Percentiles rank a stretch among this genome's conserved stretches.
phyloP scores from a whole-genome alignment of 2,888 invertebrate genomes.

The Julus scanicus region DNA sequence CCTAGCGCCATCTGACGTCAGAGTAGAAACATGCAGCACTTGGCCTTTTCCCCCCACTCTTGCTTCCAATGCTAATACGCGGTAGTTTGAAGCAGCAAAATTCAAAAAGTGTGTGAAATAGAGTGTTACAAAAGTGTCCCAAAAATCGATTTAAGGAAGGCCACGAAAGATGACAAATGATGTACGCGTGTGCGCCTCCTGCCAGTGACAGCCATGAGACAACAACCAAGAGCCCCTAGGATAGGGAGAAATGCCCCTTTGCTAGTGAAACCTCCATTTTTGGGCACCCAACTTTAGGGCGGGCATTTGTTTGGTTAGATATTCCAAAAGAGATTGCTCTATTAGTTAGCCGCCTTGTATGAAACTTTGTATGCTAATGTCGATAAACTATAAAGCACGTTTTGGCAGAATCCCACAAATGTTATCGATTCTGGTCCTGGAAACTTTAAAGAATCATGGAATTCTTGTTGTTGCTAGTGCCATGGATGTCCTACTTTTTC shows the following conservation, averaged over 20 bases:
- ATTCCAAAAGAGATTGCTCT: too few relatives aligned
- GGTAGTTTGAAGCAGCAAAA: conserved; percentile 30
- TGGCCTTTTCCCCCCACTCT: background rate
- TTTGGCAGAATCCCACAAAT: too few relatives aligned
- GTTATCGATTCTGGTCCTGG: too few relatives aligned
- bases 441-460: too few relatives aligned
- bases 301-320: background rate
- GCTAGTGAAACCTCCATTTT: background rate
- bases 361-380: too few relatives aligned
- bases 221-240: conserved; percentile 10
- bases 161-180: conserved; percentile 38
- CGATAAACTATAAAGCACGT: too few relatives aligned
- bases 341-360: too few relatives aligned
- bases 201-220: conserved; percentile 43
- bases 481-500: too few relatives aligned
- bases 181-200: conserved; percentile 45
- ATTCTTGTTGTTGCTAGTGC: background rate
- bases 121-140: conserved; percentile 45
- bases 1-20: conserved; percentile 9
- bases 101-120: conserved; percentile 36
- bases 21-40: background rate
- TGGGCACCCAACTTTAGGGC: background rate
- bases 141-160: conserved; percentile 47
- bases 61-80: conserved; percentile 11
- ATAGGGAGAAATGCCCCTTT: background rate